These are phyloP conservation scores for Esox niger DNA, from an alignment of 2,113 vertebrate species.

Conservation along the genomic window DNA sequence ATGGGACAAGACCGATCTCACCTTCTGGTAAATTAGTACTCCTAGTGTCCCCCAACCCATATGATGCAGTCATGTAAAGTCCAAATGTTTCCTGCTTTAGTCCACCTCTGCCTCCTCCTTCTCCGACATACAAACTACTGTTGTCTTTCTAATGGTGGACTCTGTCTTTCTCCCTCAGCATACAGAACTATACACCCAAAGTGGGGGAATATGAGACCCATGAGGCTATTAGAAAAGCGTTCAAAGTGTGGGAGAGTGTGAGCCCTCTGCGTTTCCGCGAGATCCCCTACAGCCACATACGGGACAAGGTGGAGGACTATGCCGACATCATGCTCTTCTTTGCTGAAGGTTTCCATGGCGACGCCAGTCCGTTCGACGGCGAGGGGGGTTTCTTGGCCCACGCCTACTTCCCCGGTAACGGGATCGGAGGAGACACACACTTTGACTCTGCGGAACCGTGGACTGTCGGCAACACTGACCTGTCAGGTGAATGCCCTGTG, in stretches of 20 bases:
- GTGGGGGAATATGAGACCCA: slow-evolving; percentile 85
- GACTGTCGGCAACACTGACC: slow-evolving; percentile 81
- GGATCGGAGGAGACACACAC: slow-evolving; percentile 91
- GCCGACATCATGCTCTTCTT: slow-evolving; percentile 94
- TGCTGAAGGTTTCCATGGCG: slow-evolving; percentile 87
- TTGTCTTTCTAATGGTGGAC: neutral
- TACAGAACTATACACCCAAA: slow-evolving; percentile 81
- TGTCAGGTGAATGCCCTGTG: slow-evolving; percentile 71
- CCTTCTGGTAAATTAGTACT: slow-evolving; percentile 75
- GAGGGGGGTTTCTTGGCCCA: slow-evolving; percentile 90
- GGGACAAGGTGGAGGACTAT: slow-evolving; percentile 78
- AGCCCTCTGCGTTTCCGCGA: slow-evolving; percentile 84
- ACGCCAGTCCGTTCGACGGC: slow-evolving; percentile 91
- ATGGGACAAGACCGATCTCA: slow-evolving; percentile 84
- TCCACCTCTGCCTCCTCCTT: neutral
- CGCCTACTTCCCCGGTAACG: slow-evolving; percentile 85
- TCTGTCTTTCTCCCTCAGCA: slow-evolving; percentile 49
- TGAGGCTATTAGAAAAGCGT: slow-evolving; percentile 85
- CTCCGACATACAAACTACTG: neutral
- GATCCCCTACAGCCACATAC: slow-evolving; percentile 81
- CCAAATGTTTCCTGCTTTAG: neutral
- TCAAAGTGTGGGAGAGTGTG: slow-evolving; percentile 82
- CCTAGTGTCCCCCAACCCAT: neutral
- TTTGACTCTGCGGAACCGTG: slow-evolving; percentile 89
- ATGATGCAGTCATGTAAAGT: neutral